Percentiles rank a stretch among this genome's conserved stretches.
Evolutionary conservation across 2,797 vertebrate species (phyloP).

Genomic region (Sebastolobus altivelis): DNA sequence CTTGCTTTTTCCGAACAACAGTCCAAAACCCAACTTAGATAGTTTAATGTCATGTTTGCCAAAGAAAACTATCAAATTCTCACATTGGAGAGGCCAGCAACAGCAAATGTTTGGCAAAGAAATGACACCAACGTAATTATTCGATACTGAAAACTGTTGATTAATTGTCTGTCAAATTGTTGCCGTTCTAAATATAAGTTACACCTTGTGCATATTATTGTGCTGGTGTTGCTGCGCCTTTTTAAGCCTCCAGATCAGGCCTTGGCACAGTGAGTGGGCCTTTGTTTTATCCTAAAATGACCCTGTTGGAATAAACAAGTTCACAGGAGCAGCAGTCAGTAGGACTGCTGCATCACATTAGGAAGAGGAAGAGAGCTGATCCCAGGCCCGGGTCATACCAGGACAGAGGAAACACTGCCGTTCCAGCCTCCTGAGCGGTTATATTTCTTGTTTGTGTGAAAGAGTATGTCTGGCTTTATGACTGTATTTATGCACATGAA

Average conservation of each 20-base stretch:
- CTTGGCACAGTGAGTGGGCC: conserved; percentile 15
- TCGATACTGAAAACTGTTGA: background rate
- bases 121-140: background rate
- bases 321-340: conserved; percentile 17
- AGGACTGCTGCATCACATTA: conserved; percentile 54
- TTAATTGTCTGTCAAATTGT: background rate
- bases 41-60: background rate
- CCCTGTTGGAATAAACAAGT: conserved; percentile 30
- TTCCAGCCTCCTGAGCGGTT: conserved; percentile 18
- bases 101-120: background rate
- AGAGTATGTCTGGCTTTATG: conserved; percentile 1
- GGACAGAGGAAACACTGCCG: conserved; percentile 65
- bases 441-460: conserved; percentile 6
- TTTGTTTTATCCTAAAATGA: conserved; percentile 50
- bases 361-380: conserved; percentile 62
- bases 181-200: background rate
- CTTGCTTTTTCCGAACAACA: background rate
- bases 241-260: conserved; percentile 15
- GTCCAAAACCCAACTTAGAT: background rate
- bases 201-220: background rate
- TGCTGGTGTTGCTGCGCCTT: background rate
- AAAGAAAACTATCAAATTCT: background rate
- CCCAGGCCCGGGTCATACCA: conserved; percentile 48
- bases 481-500: background rate
- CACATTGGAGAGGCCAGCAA: background rate